Conservation (phyloP, 1,140 invertebrate genomes). For the Drosophila albomicans region DNA sequence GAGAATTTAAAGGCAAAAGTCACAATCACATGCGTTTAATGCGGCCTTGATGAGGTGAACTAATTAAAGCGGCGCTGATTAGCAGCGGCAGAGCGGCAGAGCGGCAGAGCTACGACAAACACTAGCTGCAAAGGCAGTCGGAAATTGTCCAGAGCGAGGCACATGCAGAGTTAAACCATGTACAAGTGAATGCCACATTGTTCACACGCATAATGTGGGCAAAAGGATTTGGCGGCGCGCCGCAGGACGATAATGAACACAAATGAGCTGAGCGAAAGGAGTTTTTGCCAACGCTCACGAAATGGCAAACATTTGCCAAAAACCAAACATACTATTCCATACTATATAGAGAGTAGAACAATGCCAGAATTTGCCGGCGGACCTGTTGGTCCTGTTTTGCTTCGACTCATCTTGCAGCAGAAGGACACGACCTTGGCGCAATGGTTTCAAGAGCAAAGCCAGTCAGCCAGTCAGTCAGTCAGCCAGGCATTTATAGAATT, state of each 20-base stretch:
- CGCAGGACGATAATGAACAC: slow-evolving; percentile 81
- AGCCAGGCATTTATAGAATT: slow-evolving; percentile 63
- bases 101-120: background rate
- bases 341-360: slow-evolving; percentile 35
- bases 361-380: slow-evolving; percentile 48
- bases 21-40: slow-evolving; percentile 52
- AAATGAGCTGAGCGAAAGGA: slow-evolving; percentile 75
- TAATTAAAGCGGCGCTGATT: slow-evolving; percentile 69
- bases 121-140: background rate
- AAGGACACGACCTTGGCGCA: slow-evolving; percentile 68
- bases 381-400: slow-evolving; percentile 67
- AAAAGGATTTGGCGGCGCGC: slow-evolving; percentile 76
- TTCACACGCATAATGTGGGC: slow-evolving; percentile 72
- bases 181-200: slow-evolving; percentile 66
- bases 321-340: slow-evolving; percentile 48
- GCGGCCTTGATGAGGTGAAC: slow-evolving; percentile 72
- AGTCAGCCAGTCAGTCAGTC: slow-evolving; percentile 24
- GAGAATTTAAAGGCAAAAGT: slow-evolving; percentile 40
- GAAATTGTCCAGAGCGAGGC: slow-evolving; percentile 7
- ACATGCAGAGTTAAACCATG: slow-evolving; percentile 40
- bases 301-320: slow-evolving; percentile 77
- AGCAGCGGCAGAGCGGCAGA: slow-evolving; percentile 22
- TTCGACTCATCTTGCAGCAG: slow-evolving; percentile 13
- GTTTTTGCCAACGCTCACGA: slow-evolving; percentile 57
- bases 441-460: slow-evolving; percentile 52